A percentile compares a stretch with the other conserved stretches of the same genome.
phyloP scores from a whole-genome alignment of 53 echinoderm and acorn worm species.

The Crossaster papposus region DNA sequence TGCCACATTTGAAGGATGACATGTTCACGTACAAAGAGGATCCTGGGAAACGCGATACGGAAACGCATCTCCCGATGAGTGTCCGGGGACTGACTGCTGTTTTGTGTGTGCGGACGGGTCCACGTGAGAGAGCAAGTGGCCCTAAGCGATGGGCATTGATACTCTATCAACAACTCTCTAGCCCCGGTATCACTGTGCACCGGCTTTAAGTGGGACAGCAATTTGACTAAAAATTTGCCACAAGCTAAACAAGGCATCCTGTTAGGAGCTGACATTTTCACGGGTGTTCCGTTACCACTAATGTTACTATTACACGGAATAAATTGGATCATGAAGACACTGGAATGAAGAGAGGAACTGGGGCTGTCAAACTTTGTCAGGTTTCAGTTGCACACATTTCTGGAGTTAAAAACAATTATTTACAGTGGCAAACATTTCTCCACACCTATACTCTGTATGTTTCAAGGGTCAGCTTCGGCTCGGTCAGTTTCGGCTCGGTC shows the following conservation, averaged over 20 bases:
- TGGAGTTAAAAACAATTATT: conserved; percentile 9
- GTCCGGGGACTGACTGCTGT: conserved; percentile 53
- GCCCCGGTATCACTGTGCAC: conserved; percentile 35
- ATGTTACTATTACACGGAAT: conserved; percentile 56
- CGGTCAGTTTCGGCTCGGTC: not conserved
- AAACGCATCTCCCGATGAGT: conserved; percentile 57
- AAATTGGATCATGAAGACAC: conserved; percentile 56
- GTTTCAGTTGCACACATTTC: not conserved
- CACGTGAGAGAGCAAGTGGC: conserved; percentile 59
- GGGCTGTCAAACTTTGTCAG: conserved; percentile 18
- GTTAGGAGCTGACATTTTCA: conserved; percentile 52
- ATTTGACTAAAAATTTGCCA: conserved; percentile 53
- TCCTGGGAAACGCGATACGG: conserved; percentile 54
- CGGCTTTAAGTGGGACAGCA: conserved; percentile 52
- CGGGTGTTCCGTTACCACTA: conserved; percentile 55
- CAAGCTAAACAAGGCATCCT: conserved; percentile 51
- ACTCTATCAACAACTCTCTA: conserved; percentile 61
- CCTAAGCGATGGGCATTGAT: conserved; percentile 62
- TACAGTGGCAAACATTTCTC: not conserved
- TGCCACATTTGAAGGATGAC: conserved; percentile 53
- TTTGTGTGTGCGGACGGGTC: conserved; percentile 46
- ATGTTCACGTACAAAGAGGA: conserved; percentile 49
- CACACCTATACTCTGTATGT: not conserved
- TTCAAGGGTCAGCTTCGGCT: not conserved
- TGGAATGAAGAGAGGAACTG: conserved; percentile 20